These are phyloP conservation scores for Adelges cooleyi DNA, from an alignment of 1,140 invertebrate genomes.

Conservation along the genomic window DNA sequence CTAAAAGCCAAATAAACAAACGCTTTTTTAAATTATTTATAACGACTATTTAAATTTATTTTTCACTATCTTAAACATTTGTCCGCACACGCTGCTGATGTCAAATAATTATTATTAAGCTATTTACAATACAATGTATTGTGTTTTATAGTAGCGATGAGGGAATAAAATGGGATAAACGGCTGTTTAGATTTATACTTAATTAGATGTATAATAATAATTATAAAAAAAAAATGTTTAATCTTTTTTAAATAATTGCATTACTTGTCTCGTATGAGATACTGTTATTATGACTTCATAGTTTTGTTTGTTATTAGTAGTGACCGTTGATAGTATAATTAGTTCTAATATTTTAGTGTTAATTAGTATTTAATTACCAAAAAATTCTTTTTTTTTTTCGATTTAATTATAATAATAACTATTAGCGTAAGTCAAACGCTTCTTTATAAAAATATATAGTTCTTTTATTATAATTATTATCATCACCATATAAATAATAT, in stretches of 20 bases:
- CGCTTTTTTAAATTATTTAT: conserved; percentile 19
- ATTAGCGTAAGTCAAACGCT: conserved; percentile 4
- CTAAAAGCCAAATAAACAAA: no score
- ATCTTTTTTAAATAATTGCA: no score
- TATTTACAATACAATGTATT: not conserved
- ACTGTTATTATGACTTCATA: no score
- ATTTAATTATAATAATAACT: not conserved
- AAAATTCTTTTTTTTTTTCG: conserved; percentile 11
- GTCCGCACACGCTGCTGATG: conserved; percentile 4
- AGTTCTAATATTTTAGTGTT: no score
- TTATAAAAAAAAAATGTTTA: no score
- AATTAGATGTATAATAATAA: no score
- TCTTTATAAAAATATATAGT: conserved; percentile 1
- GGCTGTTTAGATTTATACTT: conserved; percentile 24
- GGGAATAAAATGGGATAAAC: not conserved
- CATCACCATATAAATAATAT: no score
- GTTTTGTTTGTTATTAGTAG: no score
- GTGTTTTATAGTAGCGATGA: not conserved
- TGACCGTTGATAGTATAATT: no score
- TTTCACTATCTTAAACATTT: no score
- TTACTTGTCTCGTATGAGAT: no score
- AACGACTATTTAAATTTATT: conserved; percentile 1
- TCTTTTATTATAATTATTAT: no score
- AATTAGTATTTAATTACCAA: not conserved
- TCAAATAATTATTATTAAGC: not conserved